Percentiles rank a stretch among this genome's conserved stretches.
These are phyloP conservation scores for Chelonia mydas DNA, from an alignment of 2,797 vertebrate species.

Conservation along the genomic window DNA sequence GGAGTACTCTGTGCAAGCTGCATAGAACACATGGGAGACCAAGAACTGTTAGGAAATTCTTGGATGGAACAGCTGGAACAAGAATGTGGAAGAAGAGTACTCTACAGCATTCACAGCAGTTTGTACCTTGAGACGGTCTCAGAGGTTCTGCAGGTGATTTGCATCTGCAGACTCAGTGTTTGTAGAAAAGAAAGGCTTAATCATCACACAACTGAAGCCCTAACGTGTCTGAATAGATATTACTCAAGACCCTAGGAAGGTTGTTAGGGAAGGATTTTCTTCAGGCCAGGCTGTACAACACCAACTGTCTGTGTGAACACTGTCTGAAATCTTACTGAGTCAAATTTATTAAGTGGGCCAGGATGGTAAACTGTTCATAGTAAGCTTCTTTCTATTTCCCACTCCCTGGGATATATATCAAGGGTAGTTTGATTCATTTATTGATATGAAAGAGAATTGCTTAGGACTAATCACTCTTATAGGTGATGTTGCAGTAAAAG, in stretches of 20 bases:
- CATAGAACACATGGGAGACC: not conserved
- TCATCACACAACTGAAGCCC: slow-evolving; percentile 47
- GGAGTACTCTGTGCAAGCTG: not conserved
- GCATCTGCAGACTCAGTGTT: not conserved
- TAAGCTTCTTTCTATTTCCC: slow-evolving; percentile 50
- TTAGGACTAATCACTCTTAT: slow-evolving; percentile 64
- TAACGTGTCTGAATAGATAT: slow-evolving; percentile 22
- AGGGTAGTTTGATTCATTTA: slow-evolving; percentile 71
- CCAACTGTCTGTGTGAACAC: slow-evolving; percentile 65
- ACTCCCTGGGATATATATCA: slow-evolving; percentile 34
- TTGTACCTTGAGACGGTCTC: not conserved
- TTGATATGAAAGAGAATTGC: slow-evolving; percentile 73
- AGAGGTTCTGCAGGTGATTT: not conserved
- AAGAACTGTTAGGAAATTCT: not conserved
- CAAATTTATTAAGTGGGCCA: slow-evolving; percentile 10
- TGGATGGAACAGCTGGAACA: not conserved
- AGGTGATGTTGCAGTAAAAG: slow-evolving; percentile 61
- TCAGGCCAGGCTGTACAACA: not conserved
- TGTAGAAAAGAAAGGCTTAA: not conserved
- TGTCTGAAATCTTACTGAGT: slow-evolving; percentile 63
- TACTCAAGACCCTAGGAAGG: slow-evolving; percentile 30
- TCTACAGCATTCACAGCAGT: not conserved
- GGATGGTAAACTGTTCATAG: slow-evolving; percentile 35
- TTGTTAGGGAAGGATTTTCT: slow-evolving; percentile 40
- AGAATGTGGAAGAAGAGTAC: not conserved